Base-by-base conservation (phyloP, 1,140 invertebrate genomes). In the Sitophilus oryzae region DNA sequence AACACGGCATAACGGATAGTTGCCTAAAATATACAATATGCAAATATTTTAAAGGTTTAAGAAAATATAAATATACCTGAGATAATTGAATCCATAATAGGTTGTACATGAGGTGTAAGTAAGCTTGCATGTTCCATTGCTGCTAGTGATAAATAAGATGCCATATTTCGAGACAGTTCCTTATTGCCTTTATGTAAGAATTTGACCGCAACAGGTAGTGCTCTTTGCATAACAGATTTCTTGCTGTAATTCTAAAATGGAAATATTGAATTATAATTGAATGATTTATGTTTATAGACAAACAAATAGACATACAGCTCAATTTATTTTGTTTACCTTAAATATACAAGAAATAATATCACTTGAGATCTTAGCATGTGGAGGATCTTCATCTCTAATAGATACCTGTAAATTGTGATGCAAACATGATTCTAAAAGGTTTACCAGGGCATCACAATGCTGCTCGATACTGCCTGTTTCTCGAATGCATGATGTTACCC, bases 261-360 rank as follows among this genome's bases (percentile, higher is more conserved):
- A 46, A 53, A 53, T 23, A 34, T 22, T 19, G n/a, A 2, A 21
- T 46, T 46, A 2, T 34, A 2, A n/a, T 34, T 15, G 10, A 46
- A 4, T 38, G 4, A 38, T 8, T 4, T 16, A 38, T 34, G 25
- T 34, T 6, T 34, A 11, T 5, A 34, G 25, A 6, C 5, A 34
- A 34, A 34, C 25, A 34, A 6, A 6, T 19, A 19, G 5, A 8
- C 18, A n/a, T n/a, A n/a, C n/a, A n/a, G n/a, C n/a, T n/a, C n/a
- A n/a, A n/a, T n/a, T n/a, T n/a, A n/a, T n/a, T n/a, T n/a, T n/a
- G n/a, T n/a, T 79, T 76, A 95, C 91, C 76, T 93, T 76, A 75
- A 96, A 95, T 70, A 96, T 85, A 75, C 91, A 93, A 44, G 91
- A 92, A 63, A 96, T 87, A 43, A 96, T 82, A 77, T 96, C 93